Evolutionary conservation across 2,113 vertebrate species (phyloP).

Genomic region (Ochotona curzoniae): DNA sequence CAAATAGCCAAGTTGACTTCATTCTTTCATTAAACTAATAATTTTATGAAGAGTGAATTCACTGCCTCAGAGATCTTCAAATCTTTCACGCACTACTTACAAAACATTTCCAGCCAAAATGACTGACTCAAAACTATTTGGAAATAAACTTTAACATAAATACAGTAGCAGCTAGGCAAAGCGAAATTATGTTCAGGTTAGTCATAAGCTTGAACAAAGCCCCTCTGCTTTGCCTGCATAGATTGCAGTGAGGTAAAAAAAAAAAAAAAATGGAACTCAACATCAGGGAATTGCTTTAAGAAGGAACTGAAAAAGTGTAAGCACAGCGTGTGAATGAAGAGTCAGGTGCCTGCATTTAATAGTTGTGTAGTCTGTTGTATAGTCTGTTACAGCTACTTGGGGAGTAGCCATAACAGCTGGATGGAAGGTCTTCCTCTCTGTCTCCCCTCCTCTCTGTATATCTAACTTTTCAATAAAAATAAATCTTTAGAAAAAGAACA

Average conservation of each 20-base stretch:
- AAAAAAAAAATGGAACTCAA: background rate
- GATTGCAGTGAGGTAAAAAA: background rate
- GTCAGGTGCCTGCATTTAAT: background rate
- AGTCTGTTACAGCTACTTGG: too few species aligned
- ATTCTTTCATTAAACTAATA: background rate
- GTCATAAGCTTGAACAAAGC: background rate
- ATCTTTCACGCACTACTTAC: background rate
- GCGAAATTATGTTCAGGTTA: slow-evolving; percentile 4
- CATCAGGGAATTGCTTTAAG: background rate
- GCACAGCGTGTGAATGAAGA: background rate
- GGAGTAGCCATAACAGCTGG: too few species aligned
- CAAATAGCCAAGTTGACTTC: slow-evolving; percentile 13
- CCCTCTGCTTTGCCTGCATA: background rate
- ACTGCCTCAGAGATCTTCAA: background rate
- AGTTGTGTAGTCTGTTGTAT: background rate
- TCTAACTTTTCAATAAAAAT: too few species aligned
- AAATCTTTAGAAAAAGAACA: background rate
- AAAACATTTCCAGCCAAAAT: slow-evolving; percentile 12
- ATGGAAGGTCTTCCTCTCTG: too few species aligned
- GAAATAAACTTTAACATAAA: slow-evolving; percentile 28
- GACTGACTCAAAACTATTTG: slow-evolving; percentile 7
- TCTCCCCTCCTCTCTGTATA: too few species aligned
- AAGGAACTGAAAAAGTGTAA: background rate
- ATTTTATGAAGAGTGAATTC: background rate
- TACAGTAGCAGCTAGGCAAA: background rate